Evolutionary conservation across 2,888 invertebrate species (phyloP).

Genomic region (Serripes groenlandicus): DNA sequence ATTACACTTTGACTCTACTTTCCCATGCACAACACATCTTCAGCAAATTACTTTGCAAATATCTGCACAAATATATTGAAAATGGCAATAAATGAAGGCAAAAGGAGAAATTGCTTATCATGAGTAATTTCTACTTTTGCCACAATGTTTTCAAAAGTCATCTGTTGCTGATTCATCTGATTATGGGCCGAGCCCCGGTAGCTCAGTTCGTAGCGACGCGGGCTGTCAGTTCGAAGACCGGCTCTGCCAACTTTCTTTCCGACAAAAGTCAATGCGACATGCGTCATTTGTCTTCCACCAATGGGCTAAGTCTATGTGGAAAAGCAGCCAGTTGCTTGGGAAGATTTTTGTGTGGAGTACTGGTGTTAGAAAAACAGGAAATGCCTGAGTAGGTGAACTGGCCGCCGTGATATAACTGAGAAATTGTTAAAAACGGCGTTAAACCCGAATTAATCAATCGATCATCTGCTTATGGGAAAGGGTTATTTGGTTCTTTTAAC

Average conservation of each 20-base stretch:
- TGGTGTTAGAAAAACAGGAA: too few relatives aligned
- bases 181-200: neutral
- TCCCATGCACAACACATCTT: too few relatives aligned
- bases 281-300: too few relatives aligned
- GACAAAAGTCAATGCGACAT: neutral
- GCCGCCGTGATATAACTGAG: neutral
- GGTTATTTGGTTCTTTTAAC: too few relatives aligned
- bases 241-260: neutral
- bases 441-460: too few relatives aligned
- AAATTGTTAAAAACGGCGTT: too few relatives aligned
- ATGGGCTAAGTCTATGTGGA: too few relatives aligned
- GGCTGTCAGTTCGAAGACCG: neutral
- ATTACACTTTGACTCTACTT: too few relatives aligned
- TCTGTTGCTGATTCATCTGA: neutral
- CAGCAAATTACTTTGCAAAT: too few relatives aligned
- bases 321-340: neutral
- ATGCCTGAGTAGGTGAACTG: too few relatives aligned
- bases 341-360: too few relatives aligned
- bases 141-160: neutral
- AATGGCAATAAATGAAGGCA: neutral
- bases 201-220: neutral
- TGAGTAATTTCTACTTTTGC: neutral
- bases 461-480: too few relatives aligned
- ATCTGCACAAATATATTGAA: neutral
- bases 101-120: neutral